Evolutionary conservation across 2,113 vertebrate genomes (phyloP).

Genomic region (Ardeotis arabs): DNA sequence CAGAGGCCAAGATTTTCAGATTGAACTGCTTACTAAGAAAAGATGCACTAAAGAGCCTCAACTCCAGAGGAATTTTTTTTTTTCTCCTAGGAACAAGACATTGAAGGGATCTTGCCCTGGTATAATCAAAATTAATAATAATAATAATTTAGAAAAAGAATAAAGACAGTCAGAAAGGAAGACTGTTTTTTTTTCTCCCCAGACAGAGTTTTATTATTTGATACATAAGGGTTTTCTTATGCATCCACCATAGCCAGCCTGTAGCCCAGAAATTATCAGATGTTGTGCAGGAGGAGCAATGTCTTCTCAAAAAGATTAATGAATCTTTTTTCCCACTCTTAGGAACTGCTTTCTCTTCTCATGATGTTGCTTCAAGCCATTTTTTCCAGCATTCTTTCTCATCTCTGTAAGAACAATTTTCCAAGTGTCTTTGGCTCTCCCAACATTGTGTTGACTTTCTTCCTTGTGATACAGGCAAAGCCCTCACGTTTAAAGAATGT

Average conservation of each 20-base stretch:
- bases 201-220: neutral
- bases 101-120: neutral
- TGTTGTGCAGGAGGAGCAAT: neutral
- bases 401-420: neutral
- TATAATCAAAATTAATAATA: too few species aligned
- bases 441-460: neutral
- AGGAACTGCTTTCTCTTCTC: neutral
- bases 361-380: neutral
- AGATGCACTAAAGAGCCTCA: neutral
- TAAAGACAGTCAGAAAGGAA: too few species aligned
- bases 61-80: rapidly evolving
- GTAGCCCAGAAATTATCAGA: neutral
- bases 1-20: neutral
- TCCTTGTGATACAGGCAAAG: neutral
- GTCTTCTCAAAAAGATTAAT: neutral
- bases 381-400: neutral
- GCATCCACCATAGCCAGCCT: neutral
- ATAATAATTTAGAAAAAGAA: too few species aligned
- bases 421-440: rapidly evolving
- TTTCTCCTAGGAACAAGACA: neutral
- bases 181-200: too few species aligned
- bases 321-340: neutral
- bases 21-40: neutral
- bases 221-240: neutral
- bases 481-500: neutral